Evolutionary conservation across 2,888 invertebrate genomes (phyloP), one percentile per base, ranked within the genome.

Genomic region (Cyclophora albipunctata): DNA sequence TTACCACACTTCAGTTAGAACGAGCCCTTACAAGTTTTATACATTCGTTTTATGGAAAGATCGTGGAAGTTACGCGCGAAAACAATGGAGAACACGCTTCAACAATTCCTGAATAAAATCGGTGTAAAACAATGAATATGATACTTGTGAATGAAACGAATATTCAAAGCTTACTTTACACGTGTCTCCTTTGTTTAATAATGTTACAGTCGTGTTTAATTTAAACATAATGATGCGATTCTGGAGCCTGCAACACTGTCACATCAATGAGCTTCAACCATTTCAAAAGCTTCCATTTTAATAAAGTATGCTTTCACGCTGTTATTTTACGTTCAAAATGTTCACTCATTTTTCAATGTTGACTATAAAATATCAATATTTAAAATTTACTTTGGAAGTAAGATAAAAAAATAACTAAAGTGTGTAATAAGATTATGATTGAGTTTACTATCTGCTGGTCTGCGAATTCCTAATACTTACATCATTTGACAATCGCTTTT

Each of bases 41-140:
- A 65, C 63, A 52, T 63, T 20, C 60, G 61, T 69, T 72, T 67
- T 67, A 70, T 60, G 56, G 58, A 66, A 55, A 70, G 64, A 70
- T 67, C 71, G 69, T 64, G 66, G 66, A 69, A 70, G 67, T 67
- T 65, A 61, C 64, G 62, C 63, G 59, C 52, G 60, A 63, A 68
- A 69, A 69, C 66, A 70, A 69, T 69, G 64, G 47, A 54, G 59
- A 55, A 60, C 55, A 56, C 55, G 63, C 53, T 58, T 56, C 59
- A 59, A 58, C 59, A 58, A 52, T 55, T 57, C 54, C 58, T 58
- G 62, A 64, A 63, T 64, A 61, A 61, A 61, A 56, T 60, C 54
- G 55, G 52, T 60, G 68, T 66, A 57, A 65, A 65, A 65, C 63
- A 66, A 71, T 63, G 64, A 67, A 62, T 59, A 64, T 58, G 55